phyloP scores from a whole-genome alignment of 2,113 vertebrate genomes.

The Benitochromis conjunctus region DNA sequence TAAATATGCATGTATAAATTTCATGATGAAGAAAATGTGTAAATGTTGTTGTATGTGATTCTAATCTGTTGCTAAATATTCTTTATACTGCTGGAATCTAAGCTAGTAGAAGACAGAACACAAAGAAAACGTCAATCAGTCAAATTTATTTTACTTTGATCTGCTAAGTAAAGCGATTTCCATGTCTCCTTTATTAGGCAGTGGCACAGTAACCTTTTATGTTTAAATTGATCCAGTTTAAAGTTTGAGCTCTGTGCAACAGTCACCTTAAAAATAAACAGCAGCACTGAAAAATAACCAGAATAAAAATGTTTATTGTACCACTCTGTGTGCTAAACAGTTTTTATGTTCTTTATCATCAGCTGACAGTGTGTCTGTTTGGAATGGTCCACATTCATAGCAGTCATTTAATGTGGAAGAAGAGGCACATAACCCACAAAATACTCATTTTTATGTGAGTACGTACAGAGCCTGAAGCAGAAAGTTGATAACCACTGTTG shows the following conservation, averaged over 20 bases:
- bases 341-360: too few species aligned
- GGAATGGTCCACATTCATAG: background rate
- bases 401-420: background rate
- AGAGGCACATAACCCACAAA: background rate
- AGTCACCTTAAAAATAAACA: background rate
- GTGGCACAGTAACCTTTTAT: background rate
- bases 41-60: background rate
- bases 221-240: background rate
- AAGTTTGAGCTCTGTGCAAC: background rate
- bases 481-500: background rate
- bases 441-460: background rate
- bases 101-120: background rate
- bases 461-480: background rate
- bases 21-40: background rate
- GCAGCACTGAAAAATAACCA: background rate
- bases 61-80: background rate
- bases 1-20: background rate
- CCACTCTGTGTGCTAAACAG: too few species aligned
- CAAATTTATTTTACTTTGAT: background rate
- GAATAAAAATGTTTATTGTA: background rate
- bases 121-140: background rate
- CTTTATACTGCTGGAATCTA: background rate
- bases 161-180: background rate
- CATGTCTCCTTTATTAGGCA: background rate
- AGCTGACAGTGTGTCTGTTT: background rate